A percentile compares a stretch with the other conserved stretches of the same genome.
These are phyloP conservation scores for Terrapene triunguis DNA, from an alignment of 2,113 vertebrate genomes.

Conservation along the genomic window DNA sequence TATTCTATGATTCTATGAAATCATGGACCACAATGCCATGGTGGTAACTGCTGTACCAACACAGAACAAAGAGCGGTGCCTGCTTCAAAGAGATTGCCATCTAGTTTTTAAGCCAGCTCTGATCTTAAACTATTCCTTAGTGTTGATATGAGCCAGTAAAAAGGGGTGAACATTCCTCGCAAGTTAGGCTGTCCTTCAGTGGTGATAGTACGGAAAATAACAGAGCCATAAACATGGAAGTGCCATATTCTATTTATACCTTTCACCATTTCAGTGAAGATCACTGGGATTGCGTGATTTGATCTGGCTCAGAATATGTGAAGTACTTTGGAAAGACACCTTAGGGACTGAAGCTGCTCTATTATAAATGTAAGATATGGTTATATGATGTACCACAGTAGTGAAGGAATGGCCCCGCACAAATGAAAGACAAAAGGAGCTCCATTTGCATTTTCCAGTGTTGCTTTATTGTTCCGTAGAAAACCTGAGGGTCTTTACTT, in stretches of 20 bases:
- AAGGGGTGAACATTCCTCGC: not conserved
- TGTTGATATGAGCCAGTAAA: not conserved
- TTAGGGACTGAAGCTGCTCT: not conserved
- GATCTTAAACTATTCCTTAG: not conserved
- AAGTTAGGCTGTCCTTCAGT: not conserved
- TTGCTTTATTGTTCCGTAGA: not conserved
- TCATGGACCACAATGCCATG: not conserved
- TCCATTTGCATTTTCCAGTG: not conserved
- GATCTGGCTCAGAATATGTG: not conserved
- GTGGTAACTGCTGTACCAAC: not conserved
- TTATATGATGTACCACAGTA: not conserved
- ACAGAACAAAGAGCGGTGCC: not conserved
- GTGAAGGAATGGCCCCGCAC: not conserved
- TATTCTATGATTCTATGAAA: no score
- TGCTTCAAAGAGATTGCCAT: not conserved
- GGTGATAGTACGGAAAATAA: not conserved
- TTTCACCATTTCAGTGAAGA: not conserved
- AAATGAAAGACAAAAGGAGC: not conserved
- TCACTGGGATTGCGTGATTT: not conserved
- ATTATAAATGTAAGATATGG: not conserved
- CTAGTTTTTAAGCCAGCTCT: not conserved
- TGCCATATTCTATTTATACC: not conserved
- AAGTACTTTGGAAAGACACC: not conserved
- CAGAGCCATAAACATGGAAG: not conserved
- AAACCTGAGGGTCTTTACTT: not conserved